Base-by-base conservation (phyloP, 2,888 invertebrate genomes). In the Caprella mutica region DNA sequence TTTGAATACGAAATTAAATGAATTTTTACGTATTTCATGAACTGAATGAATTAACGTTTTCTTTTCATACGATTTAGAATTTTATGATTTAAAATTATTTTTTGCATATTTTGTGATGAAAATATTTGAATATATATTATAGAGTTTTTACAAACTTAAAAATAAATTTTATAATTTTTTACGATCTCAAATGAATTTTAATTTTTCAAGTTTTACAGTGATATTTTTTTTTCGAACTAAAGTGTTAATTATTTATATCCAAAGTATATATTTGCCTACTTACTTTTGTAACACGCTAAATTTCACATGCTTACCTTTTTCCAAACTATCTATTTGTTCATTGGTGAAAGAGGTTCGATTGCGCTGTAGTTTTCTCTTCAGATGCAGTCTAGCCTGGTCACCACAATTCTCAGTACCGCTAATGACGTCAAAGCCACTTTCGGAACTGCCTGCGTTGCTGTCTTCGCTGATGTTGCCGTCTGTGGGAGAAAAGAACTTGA, bases 341-440 rank as follows among this genome's bases (percentile, higher is more conserved):
- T 96, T 96, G 68, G 94, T 94, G 76, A 98, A 97, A 58, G 93
- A 93, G 55, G 97, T 97, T 69, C 97, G 80, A 76, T 97, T 97
- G 71, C 97, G 80, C 76, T 98, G 97, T 65, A 97, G 78, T 74
- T 97, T 97, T 71, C 96, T 78, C 76, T 97, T 97, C 67, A 97
- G 81, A 69, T 93, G 81, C 69, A 96, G 77, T 70, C 96, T 80
- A 77, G 92, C 84, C 74, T 94, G 93, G 65, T 75, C 74, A 57
- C 75, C 72, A 4, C 70, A 87, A 14, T 89, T 88, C 14, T 89
- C 89, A 40, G 6, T 40, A n/a, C 40, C 14, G n/a, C 40, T 40
- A 21, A 5, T 12, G 40, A 19, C 40, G 6, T 21, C 40, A 6
- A 40, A 21, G 74, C 88, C 89, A 46, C 89, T 89, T 70, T 90